Conservation (phyloP, 2,113 vertebrate species). For the Mustelus asterias region DNA sequence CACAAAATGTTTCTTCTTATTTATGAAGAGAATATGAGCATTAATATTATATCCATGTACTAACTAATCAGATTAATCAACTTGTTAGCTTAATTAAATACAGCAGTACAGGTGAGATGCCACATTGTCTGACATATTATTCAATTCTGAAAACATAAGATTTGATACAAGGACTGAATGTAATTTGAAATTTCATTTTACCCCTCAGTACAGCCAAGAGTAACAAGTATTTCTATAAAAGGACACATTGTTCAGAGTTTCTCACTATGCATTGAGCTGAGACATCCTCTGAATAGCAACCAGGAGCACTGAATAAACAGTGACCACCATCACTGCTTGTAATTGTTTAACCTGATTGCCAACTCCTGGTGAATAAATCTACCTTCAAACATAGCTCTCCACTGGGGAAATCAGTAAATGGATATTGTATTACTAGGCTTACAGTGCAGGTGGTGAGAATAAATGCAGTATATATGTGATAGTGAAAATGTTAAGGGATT, state of each 20-base stretch:
- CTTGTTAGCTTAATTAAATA: slow-evolving; percentile 14
- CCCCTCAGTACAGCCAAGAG: not conserved
- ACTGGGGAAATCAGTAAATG: not conserved
- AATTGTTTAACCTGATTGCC: slow-evolving; percentile 19
- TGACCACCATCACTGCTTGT: not conserved
- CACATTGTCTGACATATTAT: not conserved
- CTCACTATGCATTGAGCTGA: not conserved
- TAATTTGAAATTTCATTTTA: slow-evolving; percentile 15
- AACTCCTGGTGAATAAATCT: slow-evolving; percentile 12
- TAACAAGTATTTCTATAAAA: not conserved
- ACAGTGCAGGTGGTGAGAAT: not conserved
- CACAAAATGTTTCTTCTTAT: not conserved
- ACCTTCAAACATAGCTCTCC: not conserved
- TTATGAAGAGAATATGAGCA: not conserved
- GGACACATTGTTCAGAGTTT: not conserved
- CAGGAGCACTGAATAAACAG: slow-evolving; percentile 3
- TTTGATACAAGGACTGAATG: not conserved
- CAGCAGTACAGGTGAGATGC: not conserved
- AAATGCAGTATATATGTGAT: not conserved
- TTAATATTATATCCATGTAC: not conserved
- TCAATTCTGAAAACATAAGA: not conserved
- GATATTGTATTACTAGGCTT: not conserved
- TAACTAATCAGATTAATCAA: not conserved
- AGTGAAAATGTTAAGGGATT: not conserved
- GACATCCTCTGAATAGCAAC: slow-evolving; percentile 6